These are phyloP conservation scores for Chaenocephalus aceratus DNA, from an alignment of 2,113 vertebrate species.

Conservation along the genomic window DNA sequence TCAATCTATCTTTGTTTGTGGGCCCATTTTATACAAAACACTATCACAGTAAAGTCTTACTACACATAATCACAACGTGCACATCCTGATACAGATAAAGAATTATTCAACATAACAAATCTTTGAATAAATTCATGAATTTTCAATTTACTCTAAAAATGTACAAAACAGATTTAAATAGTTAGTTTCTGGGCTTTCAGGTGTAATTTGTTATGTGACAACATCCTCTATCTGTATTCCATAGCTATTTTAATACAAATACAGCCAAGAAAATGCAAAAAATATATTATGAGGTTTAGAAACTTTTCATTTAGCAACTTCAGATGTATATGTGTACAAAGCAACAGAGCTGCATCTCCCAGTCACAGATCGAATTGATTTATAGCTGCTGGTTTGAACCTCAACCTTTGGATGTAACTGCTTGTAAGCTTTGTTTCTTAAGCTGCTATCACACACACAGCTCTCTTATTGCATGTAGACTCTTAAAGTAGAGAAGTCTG, in stretches of 20 bases:
- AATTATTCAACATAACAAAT: conserved; percentile 58
- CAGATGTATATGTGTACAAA: conserved; percentile 56
- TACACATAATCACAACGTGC: conserved; percentile 41
- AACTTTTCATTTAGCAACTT: conserved; percentile 72
- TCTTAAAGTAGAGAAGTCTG: conserved; percentile 58
- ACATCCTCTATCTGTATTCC: conserved; percentile 72
- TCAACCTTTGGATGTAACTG: conserved; percentile 73
- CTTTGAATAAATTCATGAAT: conserved; percentile 45
- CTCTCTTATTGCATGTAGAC: conserved; percentile 75
- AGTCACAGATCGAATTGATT: conserved; percentile 57
- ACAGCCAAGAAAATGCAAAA: conserved; percentile 75
- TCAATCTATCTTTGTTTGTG: conserved; percentile 43
- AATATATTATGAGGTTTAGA: conserved; percentile 72
- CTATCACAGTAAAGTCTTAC: conserved; percentile 43
- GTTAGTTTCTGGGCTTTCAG: conserved; percentile 35
- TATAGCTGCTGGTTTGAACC: conserved; percentile 63
- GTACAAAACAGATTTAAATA: conserved; percentile 49
- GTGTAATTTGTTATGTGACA: conserved; percentile 54
- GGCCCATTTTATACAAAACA: conserved; percentile 66
- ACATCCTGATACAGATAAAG: conserved; percentile 64
- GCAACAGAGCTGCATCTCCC: conserved; percentile 51
- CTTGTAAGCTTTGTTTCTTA: conserved; percentile 63
- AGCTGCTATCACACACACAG: conserved; percentile 69
- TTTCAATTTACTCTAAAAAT: conserved; percentile 58
- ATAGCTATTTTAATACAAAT: conserved; percentile 76